These are phyloP conservation scores for Denticeps clupeoides DNA, from an alignment of 2,797 vertebrate species.

Conservation along the genomic window DNA sequence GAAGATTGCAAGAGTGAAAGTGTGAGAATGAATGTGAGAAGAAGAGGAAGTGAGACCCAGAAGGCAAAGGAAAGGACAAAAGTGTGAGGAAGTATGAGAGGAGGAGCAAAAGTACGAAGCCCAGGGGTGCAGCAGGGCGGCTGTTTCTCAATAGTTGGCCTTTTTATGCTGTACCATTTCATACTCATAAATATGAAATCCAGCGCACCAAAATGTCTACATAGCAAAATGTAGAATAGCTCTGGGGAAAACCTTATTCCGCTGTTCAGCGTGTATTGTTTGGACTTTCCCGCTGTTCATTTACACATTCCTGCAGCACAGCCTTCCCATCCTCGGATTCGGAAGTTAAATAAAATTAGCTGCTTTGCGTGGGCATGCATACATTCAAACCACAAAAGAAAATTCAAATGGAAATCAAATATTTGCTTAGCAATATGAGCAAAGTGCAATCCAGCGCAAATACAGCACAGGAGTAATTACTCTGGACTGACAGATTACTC, in stretches of 20 bases:
- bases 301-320: conserved; percentile 6
- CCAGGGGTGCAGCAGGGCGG: conserved; percentile 1
- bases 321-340: conserved; percentile 2
- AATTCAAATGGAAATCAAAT: too few relatives aligned
- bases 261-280: conserved; percentile 6
- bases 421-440: too few relatives aligned
- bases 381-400: too few relatives aligned
- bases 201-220: conserved; percentile 15
- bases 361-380: conserved; percentile 3
- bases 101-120: not conserved
- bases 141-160: conserved; percentile 4
- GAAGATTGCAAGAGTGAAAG: conserved; percentile 1
- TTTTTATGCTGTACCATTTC: conserved; percentile 6
- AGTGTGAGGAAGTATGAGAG: not conserved
- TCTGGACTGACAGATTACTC: too few relatives aligned
- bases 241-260: conserved; percentile 13
- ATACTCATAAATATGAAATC: conserved; percentile 14
- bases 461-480: too few relatives aligned
- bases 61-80: not conserved
- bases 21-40: not conserved
- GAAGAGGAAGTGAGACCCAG: not conserved
- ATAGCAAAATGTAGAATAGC: conserved; percentile 19
- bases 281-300: conserved; percentile 6
- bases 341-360: conserved; percentile 5
- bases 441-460: too few relatives aligned